A percentile compares a stretch with the other conserved stretches of the same genome.
phyloP scores from a whole-genome alignment of 2,888 invertebrate species.

The Amblyjoppa fuscipennis region DNA sequence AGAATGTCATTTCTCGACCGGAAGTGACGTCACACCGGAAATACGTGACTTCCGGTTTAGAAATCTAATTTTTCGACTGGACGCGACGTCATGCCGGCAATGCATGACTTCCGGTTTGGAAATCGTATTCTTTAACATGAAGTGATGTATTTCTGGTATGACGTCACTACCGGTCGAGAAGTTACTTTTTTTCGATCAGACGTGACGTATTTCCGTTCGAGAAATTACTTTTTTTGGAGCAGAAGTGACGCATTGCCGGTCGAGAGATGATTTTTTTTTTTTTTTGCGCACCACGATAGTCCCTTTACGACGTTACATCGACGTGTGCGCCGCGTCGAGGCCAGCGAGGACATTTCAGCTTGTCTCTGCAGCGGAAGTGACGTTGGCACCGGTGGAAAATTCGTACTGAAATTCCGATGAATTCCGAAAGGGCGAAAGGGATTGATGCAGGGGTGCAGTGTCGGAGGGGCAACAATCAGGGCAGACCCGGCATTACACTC shows the following conservation, averaged over 20 bases:
- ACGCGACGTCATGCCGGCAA: too few species aligned
- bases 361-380: conserved; percentile 81
- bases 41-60: too few species aligned
- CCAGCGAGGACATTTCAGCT: conserved; percentile 53
- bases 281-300: neutral
- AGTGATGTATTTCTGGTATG: too few species aligned
- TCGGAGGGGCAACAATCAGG: conserved; percentile 83
- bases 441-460: conserved; percentile 71
- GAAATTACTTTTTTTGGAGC: neutral
- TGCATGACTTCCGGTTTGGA: too few species aligned
- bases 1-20: too few species aligned
- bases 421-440: conserved; percentile 71
- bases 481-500: conserved; percentile 84
- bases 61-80: too few species aligned
- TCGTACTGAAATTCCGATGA: conserved; percentile 83
- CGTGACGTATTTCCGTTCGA: neutral
- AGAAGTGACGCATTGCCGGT: too few species aligned
- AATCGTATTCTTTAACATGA: too few species aligned
- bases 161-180: neutral
- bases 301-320: conserved; percentile 21
- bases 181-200: neutral
- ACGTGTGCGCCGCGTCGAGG: conserved; percentile 22
- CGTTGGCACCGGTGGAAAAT: conserved; percentile 81
- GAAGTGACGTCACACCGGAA: too few species aligned
- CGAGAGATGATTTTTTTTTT: neutral